Conservation (phyloP, 2,888 invertebrate genomes). For the Pogonocherus hispidulus region DNA sequence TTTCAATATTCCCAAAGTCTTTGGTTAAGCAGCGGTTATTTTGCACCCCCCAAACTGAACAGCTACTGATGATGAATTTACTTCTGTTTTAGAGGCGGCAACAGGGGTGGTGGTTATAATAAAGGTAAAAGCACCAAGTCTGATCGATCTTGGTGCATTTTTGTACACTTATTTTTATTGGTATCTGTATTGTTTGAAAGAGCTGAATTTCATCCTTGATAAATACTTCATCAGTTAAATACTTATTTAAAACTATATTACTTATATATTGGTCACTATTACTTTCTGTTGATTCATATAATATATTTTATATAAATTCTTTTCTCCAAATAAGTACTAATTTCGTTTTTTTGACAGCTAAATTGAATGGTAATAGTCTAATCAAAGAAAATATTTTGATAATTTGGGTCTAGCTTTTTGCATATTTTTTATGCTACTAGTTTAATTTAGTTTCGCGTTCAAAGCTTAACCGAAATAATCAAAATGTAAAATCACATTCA, state of each 20-base stretch:
- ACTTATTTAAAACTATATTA: too few relatives aligned
- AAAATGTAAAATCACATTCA: conserved; percentile 16
- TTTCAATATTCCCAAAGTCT: conserved; percentile 41
- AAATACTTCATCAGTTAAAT: too few relatives aligned
- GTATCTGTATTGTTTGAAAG: conserved; percentile 51
- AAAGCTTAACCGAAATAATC: conserved; percentile 43
- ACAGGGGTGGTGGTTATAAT: conserved; percentile 96
- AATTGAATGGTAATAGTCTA: too few relatives aligned
- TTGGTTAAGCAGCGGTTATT: conserved; percentile 56
- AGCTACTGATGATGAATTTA: conserved; percentile 78
- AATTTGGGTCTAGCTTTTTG: conserved; percentile 25
- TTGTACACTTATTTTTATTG: conserved; percentile 66
- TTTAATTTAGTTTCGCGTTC: conserved; percentile 39
- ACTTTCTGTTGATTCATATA: too few relatives aligned
- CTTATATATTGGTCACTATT: too few relatives aligned
- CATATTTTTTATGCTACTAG: neutral
- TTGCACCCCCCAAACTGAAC: conserved; percentile 67
- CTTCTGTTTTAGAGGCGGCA: conserved; percentile 94
- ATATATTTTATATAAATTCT: conserved; percentile 14
- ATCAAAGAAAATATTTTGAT: neutral
- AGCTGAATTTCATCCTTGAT: conserved; percentile 42
- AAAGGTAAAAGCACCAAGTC: conserved; percentile 94
- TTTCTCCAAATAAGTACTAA: neutral
- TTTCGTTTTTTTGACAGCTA: too few relatives aligned
- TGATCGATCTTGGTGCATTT: conserved; percentile 81